Conservation (phyloP, 1,140 invertebrate genomes). For the Bradynema listronoti region DNA sequence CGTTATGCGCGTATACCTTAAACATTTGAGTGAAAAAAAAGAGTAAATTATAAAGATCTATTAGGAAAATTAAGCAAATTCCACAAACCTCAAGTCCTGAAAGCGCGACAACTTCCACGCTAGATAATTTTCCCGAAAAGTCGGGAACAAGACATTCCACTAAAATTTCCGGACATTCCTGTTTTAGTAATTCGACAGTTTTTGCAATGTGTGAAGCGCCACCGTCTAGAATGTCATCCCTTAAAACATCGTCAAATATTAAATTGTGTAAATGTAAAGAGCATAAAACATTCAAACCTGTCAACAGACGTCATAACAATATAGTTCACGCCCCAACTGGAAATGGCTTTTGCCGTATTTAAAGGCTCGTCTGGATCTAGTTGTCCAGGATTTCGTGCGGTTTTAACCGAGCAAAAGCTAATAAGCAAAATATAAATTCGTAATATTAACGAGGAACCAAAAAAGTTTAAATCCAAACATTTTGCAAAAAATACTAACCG, state of each 20-base stretch:
- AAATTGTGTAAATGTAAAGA: slow-evolving; percentile 61
- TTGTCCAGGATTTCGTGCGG: slow-evolving; percentile 78
- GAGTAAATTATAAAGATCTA: not conserved
- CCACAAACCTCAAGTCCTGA: slow-evolving; percentile 66
- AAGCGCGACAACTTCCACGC: slow-evolving; percentile 71
- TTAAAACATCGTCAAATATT: slow-evolving; percentile 20
- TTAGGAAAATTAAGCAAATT: not conserved
- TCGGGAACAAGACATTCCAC: slow-evolving; percentile 96
- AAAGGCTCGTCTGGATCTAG: slow-evolving; percentile 81
- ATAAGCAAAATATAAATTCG: slow-evolving; percentile 65
- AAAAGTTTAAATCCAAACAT: slow-evolving; percentile 6
- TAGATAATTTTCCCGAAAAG: slow-evolving; percentile 75
- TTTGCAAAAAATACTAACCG: slow-evolving; percentile 20
- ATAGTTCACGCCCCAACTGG: slow-evolving; percentile 90
- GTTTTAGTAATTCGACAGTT: slow-evolving; percentile 47
- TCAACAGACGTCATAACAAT: slow-evolving; percentile 96
- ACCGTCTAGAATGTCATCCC: slow-evolving; percentile 53
- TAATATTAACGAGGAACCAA: not conserved
- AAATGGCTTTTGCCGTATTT: slow-evolving; percentile 85
- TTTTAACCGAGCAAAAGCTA: slow-evolving; percentile 98
- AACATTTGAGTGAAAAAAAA: slow-evolving; percentile 17
- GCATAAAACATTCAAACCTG: slow-evolving; percentile 65
- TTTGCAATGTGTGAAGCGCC: slow-evolving; percentile 50
- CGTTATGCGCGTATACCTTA: slow-evolving; percentile 92
- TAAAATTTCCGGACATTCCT: slow-evolving; percentile 72